Conservation (phyloP, 2,888 invertebrate genomes). For the Spodoptera exigua region DNA sequence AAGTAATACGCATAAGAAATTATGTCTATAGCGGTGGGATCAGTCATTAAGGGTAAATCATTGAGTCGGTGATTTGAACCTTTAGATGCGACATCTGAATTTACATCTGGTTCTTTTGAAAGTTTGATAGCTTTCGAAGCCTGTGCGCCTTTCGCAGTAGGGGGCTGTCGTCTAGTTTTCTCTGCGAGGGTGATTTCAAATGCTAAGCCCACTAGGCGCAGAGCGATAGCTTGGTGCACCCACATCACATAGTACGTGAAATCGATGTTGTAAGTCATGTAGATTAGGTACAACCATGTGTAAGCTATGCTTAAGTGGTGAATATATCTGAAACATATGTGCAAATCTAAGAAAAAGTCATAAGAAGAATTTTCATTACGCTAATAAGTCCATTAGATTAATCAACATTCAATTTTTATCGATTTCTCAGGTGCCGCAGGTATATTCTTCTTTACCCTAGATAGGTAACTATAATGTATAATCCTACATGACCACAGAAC, state of each 20-base stretch:
- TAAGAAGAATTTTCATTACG: no score
- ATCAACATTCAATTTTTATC: no score
- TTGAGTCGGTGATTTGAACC: neutral
- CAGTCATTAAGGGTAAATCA: constrained; percentile 66
- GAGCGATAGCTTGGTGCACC: constrained; percentile 94
- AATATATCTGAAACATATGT: constrained; percentile 91
- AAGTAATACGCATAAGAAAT: constrained; percentile 94
- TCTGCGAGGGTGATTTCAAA: constrained; percentile 91
- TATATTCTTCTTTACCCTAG: no score
- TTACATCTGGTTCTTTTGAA: neutral
- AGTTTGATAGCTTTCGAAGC: neutral
- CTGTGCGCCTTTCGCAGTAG: no score
- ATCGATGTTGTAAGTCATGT: constrained; percentile 92
- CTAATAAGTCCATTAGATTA: no score
- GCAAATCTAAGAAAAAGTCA: no score
- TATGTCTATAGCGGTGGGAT: constrained; percentile 90
- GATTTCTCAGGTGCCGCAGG: no score
- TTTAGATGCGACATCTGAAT: neutral
- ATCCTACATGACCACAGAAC: no score
- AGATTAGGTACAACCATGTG: constrained; percentile 93
- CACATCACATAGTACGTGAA: constrained; percentile 92
- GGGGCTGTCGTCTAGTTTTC: constrained; percentile 34
- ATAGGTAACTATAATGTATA: no score
- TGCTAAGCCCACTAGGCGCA: constrained; percentile 94
- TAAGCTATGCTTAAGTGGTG: constrained; percentile 92